Percentiles rank a stretch among this genome's conserved stretches.
phyloP scores from a whole-genome alignment of 1,140 invertebrate species.

The Lethrus apterus region DNA sequence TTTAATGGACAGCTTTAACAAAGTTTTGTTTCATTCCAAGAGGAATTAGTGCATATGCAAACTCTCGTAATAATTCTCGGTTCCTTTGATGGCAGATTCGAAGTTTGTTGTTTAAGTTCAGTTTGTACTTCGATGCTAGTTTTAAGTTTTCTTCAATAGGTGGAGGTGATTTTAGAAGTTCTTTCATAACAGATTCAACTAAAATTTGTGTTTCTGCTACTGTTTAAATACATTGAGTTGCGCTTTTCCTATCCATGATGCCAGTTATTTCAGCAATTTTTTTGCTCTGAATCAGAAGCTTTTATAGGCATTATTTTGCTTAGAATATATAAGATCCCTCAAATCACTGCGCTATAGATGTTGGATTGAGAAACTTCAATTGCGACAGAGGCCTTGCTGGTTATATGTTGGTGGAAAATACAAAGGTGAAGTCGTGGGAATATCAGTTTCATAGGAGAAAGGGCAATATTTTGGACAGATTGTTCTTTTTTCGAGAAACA shows the following conservation, averaged over 20 bases:
- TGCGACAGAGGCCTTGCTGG: background rate
- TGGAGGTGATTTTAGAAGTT: constrained; percentile 24
- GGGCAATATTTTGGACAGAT: constrained; percentile 53
- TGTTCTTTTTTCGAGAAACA: constrained; percentile 39
- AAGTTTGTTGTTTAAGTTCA: background rate
- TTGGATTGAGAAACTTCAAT: background rate
- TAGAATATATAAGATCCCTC: background rate
- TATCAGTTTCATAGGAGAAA: constrained; percentile 41
- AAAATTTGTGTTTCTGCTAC: constrained; percentile 38
- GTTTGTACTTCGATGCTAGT: constrained; percentile 10
- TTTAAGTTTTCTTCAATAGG: constrained; percentile 12
- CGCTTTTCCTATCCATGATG: constrained; percentile 31
- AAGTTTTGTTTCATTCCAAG: constrained; percentile 1
- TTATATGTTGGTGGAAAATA: constrained; percentile 36
- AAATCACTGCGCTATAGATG: background rate
- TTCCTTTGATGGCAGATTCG: background rate
- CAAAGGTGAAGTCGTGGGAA: constrained; percentile 36
- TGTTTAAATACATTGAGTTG: constrained; percentile 37
- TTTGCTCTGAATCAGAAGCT: background rate
- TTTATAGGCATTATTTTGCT: background rate
- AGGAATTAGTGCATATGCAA: constrained; percentile 11
- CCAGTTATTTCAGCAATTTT: constrained; percentile 30
- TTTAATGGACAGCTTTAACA: constrained; percentile 7
- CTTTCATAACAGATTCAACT: constrained; percentile 35
- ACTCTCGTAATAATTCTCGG: constrained; percentile 7